Conservation (phyloP, 2,888 invertebrate genomes). For the Cynaeus angustus region DNA sequence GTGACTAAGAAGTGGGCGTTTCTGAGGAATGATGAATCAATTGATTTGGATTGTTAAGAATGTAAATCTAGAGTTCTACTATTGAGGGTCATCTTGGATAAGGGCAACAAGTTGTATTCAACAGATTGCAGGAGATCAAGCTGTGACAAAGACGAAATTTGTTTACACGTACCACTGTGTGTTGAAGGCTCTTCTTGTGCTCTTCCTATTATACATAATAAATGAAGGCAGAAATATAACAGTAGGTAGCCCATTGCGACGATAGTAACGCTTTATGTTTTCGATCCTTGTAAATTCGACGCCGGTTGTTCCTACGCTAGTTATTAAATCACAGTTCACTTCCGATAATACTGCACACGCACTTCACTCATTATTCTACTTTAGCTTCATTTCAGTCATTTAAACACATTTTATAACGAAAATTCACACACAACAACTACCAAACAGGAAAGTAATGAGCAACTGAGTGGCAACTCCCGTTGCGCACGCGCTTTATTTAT, state of each 20-base stretch:
- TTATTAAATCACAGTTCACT: slow-evolving; percentile 17
- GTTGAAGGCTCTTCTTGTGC: slow-evolving; percentile 24
- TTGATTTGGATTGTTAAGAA: slow-evolving; percentile 21
- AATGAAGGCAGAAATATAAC: slow-evolving; percentile 24
- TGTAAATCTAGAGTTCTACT: slow-evolving; percentile 1
- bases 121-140: slow-evolving; percentile 39
- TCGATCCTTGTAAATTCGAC: slow-evolving; percentile 14
- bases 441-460: not conserved
- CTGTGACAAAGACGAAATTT: slow-evolving; percentile 29
- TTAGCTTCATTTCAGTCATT: slow-evolving; percentile 11
- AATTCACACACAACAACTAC: slow-evolving; percentile 4
- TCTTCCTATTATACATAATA: slow-evolving; percentile 16
- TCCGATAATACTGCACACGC: slow-evolving; percentile 5
- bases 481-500: not conserved
- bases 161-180: slow-evolving; percentile 31
- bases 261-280: slow-evolving; percentile 28
- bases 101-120: slow-evolving; percentile 44
- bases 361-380: slow-evolving; percentile 7
- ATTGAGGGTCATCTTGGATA: slow-evolving; percentile 14
- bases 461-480: slow-evolving; percentile 1
- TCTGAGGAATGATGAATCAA: slow-evolving; percentile 16
- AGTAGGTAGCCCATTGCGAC: slow-evolving; percentile 29
- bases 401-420: slow-evolving; percentile 9
- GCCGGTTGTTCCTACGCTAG: slow-evolving; percentile 9
- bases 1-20: slow-evolving; percentile 32